Evolutionary conservation across 2,113 vertebrate species (phyloP).

Genomic region (Anhinga rufa): DNA sequence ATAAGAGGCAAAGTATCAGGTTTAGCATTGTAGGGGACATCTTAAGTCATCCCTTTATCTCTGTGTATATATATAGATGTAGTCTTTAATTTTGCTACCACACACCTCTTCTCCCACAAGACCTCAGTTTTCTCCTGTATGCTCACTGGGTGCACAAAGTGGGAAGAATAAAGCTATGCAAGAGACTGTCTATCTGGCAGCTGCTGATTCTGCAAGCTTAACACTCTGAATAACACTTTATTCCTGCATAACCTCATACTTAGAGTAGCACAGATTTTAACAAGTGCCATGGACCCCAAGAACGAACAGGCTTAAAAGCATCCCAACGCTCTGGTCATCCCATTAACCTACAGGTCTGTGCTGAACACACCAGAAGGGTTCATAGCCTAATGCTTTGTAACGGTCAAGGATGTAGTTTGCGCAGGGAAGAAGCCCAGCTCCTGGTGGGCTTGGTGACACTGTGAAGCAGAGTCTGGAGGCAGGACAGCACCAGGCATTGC

Average conservation of each 20-base stretch:
- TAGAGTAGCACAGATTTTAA: neutral
- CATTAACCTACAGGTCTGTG: neutral
- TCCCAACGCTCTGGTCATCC: neutral
- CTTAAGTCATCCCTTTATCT: conserved; percentile 33
- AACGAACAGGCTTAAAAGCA: neutral
- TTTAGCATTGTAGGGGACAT: conserved; percentile 23
- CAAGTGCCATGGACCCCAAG: neutral
- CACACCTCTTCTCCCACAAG: conserved; percentile 31
- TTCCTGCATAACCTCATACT: neutral
- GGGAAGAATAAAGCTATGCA: neutral
- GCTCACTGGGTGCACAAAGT: neutral
- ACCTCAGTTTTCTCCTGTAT: neutral
- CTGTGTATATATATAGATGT: neutral
- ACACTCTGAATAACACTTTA: neutral
- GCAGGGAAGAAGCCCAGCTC: neutral
- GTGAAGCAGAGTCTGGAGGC: neutral
- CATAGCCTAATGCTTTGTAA: neutral
- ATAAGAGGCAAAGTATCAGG: conserved; percentile 33
- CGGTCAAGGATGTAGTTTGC: neutral
- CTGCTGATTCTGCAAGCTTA: neutral
- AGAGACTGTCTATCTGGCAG: neutral
- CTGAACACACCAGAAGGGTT: neutral
- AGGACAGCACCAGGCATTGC: neutral
- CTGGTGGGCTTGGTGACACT: neutral
- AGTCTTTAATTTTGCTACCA: conserved; percentile 27